Base-by-base conservation (phyloP, 1,140 invertebrate species). In the Sesamia nonagrioides region DNA sequence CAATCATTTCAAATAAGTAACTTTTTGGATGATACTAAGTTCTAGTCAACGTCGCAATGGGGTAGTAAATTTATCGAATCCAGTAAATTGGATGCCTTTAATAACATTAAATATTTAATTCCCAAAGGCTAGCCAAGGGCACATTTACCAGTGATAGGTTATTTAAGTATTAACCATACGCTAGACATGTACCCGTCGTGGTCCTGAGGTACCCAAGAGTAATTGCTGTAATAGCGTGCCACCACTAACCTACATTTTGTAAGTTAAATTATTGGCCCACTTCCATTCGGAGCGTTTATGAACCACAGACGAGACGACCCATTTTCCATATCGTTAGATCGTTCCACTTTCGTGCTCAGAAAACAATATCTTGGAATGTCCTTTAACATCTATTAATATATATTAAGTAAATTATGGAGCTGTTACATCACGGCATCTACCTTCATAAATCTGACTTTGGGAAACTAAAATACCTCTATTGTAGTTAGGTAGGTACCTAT, bases 261-360 rank as follows among this genome's bases (percentile, higher is more conserved):
- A 86, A 86, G 83, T 81, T 77, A 89, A 92, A 92, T 89, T 88
- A 92, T 85, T 88, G 89, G 84, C 83, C 80, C 81, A 84, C 86
- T 85, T 86, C 75, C 86, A 87, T 92, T 92, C 85, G 88, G 84
- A 77, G 84, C 83, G 84, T 80, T 89, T 84, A 87, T 89, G 81
- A 82, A 83, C 75, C 63, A 56, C 75, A 40, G 68, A 66, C 74
- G 35, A 83, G 82, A 81, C 89, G 91, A 91, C 91, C 92, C 79
- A 91, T 94, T 92, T 93, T 80, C 76, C 63, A 72, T 94, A 94
- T 94, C 92, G 91, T 68, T 63, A 17, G 81, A 94, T 94, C 92
- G 92, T 82, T 90, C 92, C 69, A 94, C 89, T 91, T 91, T 79
- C 54, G 60, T 61, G 56, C 73, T 42, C 73, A 78, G 63, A 79